Base-by-base conservation (phyloP, 2,797 vertebrate genomes). In the Varecia variegata region DNA sequence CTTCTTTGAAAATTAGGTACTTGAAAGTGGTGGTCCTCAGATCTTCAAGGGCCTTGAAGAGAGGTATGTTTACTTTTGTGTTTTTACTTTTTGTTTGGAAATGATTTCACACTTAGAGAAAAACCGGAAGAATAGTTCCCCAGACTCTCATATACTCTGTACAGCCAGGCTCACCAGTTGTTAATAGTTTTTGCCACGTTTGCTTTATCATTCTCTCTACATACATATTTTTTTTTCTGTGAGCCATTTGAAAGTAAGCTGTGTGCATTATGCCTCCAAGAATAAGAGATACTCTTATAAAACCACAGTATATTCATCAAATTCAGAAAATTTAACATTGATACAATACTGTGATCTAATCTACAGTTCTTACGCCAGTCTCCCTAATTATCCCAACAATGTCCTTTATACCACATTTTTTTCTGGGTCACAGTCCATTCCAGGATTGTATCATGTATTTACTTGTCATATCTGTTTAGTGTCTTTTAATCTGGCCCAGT, bases 1-100 rank as follows among this genome's bases (percentile, higher is more conserved):
- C 35, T 93, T 97, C 50, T 87, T 95, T 97, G 58, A 62, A 95
- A 98, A 85, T 56, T 96, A 99, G 99, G 98, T 99, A 3, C 98
- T 99, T 23, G 99, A 99, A 35, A 97, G 97, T 84, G 98, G 98
- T 25, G 98, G 98, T 52, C 89, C 25, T 2, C 88, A 97, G 50
- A 98, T 98, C 7, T 98, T 99, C 47, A 99, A 99, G 97, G 97
- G 97, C 76, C 88, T 99, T 91, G 99, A 99, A 98, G 99, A 99
- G 97, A 99, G 98, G 99, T 99, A 98, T 93, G 98, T 85, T 96
- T 96, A 20, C 5, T 56, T 80, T 77, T 3, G 45, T 27, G 50
- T 74, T 96, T 35, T 15, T 27, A 79, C 3, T 82, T 92, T 88
- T 70, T 50, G 27, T 52, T 76, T 65, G 60, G n/a, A 58, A 88